Evolutionary conservation across 2,797 vertebrate species (phyloP).

Genomic region (Alectoris magna): DNA sequence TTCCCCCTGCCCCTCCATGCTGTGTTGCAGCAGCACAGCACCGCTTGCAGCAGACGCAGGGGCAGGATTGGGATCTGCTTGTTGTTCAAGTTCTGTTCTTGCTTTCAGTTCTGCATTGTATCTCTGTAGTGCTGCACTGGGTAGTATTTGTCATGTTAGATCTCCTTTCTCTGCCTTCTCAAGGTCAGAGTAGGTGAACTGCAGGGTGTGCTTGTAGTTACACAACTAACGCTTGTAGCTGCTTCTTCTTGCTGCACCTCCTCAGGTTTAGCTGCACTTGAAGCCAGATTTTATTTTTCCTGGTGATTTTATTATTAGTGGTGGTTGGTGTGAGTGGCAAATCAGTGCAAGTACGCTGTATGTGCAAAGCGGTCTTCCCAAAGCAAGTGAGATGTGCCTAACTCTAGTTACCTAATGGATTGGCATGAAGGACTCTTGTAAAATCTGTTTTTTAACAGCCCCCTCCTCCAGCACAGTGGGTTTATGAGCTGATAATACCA

Average conservation of each 20-base stretch:
- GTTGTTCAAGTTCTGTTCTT: constrained; percentile 3
- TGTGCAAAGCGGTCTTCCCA: constrained; percentile 5
- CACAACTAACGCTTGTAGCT: constrained; percentile 17
- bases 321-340: neutral
- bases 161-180: constrained; percentile 42
- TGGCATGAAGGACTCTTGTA: neutral
- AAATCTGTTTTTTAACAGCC: neutral
- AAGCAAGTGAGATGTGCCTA: neutral
- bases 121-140: constrained; percentile 14
- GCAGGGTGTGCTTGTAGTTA: constrained; percentile 30
- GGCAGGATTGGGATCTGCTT: constrained; percentile 27
- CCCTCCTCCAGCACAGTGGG: neutral
- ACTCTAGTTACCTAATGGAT: neutral
- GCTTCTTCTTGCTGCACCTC: constrained; percentile 34
- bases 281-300: constrained; percentile 27
- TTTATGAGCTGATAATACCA: neutral
- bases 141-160: neutral
- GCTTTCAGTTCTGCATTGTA: constrained; percentile 33
- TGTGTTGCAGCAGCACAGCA: neutral
- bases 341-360: neutral
- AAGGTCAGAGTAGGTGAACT: constrained; percentile 42
- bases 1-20: neutral
- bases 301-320: neutral
- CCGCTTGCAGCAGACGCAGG: constrained; percentile 42
- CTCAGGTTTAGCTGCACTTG: neutral